Base-by-base conservation (phyloP, 2,888 invertebrate genomes). In the Drosophila leonis region DNA sequence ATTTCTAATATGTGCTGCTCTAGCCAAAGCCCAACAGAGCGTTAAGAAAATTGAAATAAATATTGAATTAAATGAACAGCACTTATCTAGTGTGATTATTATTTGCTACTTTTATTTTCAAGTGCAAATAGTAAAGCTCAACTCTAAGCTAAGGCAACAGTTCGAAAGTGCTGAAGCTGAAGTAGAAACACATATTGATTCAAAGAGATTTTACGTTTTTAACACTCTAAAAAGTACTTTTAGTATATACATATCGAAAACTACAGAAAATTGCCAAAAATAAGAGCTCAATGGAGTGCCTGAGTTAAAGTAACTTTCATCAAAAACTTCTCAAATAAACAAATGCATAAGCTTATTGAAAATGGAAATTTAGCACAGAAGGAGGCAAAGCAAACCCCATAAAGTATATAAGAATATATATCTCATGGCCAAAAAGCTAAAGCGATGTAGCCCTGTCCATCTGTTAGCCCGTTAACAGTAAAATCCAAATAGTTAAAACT, bases 1-100 rank as follows among this genome's bases (percentile, higher is more conserved):
- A 46, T 57, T 49, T 35, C 35, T 52, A 54, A 68, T 59, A 55
- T 69, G 35, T 31, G 31, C 1, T 13, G 15, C 15, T 29, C 9
- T 42, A 27, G 35, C 29, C 48, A 48, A 62, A 68, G 35, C 20
- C 31, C 29, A 51, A 9, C 46, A 42, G 57, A 57, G 9, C 39
- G 8, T 37, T 35, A 41, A 48, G 15, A 18, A 41, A 37, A 49
- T 31, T 24, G 42, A 35, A 18, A 46, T 27, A 37, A 18, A 52
- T 51, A 37, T 29, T 35, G 13, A 41, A 65, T 57, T 41, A 33
- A 62, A 33, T 35, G 8, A 51, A 44, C 13, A 33, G 20, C 27
- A 44, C 15, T 15, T 9, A n/a, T 31, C 15, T 41, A 15, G 13
- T 33, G 13, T 2, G 10, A 5, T n/a, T 4, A 46, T 15, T 48